Percentiles rank a stretch among this genome's conserved stretches.
These are phyloP conservation scores for Thalpophila matura DNA, from an alignment of 2,888 invertebrate genomes.

Conservation along the genomic window DNA sequence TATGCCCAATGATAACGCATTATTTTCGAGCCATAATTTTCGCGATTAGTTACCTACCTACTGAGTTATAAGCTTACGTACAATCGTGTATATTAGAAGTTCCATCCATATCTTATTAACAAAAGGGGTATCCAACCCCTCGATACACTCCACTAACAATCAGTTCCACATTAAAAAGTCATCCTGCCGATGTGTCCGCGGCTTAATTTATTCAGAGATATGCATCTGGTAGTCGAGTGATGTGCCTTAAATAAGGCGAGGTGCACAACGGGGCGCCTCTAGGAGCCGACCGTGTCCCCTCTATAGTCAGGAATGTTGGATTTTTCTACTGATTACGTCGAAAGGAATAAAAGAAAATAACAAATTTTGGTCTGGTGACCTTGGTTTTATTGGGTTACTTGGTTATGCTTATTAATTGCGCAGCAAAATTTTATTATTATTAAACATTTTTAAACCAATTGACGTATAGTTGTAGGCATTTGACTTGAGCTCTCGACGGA, in stretches of 20 bases:
- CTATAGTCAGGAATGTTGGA: slow-evolving; percentile 40
- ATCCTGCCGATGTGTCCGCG: slow-evolving; percentile 66
- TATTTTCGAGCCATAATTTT: too few species aligned
- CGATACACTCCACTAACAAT: slow-evolving; percentile 44
- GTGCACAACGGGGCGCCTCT: slow-evolving; percentile 49
- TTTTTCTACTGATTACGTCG: slow-evolving; percentile 23
- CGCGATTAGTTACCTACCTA: too few species aligned
- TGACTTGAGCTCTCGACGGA: too few species aligned
- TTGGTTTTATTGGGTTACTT: background rate
- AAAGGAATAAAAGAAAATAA: slow-evolving; percentile 1
- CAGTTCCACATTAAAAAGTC: slow-evolving; percentile 78
- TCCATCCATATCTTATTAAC: background rate
- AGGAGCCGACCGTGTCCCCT: slow-evolving; percentile 14
- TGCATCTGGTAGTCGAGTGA: slow-evolving; percentile 71
- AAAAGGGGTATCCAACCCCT: slow-evolving; percentile 39
- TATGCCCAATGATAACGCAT: too few species aligned
- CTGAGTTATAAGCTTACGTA: too few species aligned
- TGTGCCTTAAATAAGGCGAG: slow-evolving; percentile 69
- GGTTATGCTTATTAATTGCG: too few species aligned
- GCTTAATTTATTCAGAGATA: slow-evolving; percentile 80
- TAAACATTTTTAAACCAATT: too few species aligned
- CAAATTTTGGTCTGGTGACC: background rate
- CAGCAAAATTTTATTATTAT: too few species aligned
- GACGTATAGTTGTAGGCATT: too few species aligned
- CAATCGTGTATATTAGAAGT: too few species aligned